These are phyloP conservation scores for Protonibea diacanthus DNA, from an alignment of 2,797 vertebrate species.

Conservation along the genomic window DNA sequence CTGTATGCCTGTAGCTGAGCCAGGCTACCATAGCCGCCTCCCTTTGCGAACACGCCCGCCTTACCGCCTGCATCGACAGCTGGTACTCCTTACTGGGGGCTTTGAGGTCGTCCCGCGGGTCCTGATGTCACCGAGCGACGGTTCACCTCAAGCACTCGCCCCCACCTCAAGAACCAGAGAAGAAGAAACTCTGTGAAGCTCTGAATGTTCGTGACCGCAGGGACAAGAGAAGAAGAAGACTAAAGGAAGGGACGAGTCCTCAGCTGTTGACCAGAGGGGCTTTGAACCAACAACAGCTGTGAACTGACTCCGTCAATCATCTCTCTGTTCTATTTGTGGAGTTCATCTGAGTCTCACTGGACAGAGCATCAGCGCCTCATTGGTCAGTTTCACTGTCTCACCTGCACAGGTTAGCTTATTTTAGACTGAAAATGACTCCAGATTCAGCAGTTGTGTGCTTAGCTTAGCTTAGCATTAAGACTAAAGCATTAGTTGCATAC, in stretches of 20 bases:
- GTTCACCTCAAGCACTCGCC: conserved; percentile 89
- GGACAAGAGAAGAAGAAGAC: background rate
- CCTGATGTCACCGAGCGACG: conserved; percentile 86
- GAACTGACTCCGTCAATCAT: conserved; percentile 73
- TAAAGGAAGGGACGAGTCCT: conserved; percentile 33
- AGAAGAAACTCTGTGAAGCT: too few species aligned
- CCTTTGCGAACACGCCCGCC: conserved; percentile 84
- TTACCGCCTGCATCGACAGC: conserved; percentile 87
- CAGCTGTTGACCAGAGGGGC: conserved; percentile 75
- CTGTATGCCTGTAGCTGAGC: conserved; percentile 89
- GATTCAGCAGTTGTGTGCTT: background rate
- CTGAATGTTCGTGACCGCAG: too few species aligned
- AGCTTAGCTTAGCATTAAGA: background rate
- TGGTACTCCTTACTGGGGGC: conserved; percentile 88
- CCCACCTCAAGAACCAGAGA: conserved; percentile 81
- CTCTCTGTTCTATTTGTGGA: conserved; percentile 38
- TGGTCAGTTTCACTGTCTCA: background rate
- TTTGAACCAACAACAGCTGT: conserved; percentile 69
- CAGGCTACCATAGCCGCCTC: conserved; percentile 82
- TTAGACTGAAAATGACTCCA: background rate
- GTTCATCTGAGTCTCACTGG: conserved; percentile 13
- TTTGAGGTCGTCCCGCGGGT: conserved; percentile 88
- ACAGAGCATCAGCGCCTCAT: too few species aligned
- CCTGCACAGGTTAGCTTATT: background rate
- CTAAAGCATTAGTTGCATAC: background rate